A percentile compares a stretch with the other conserved stretches of the same genome.
phyloP scores from a whole-genome alignment of 2,888 invertebrate genomes.

The Notodonta ziczac region DNA sequence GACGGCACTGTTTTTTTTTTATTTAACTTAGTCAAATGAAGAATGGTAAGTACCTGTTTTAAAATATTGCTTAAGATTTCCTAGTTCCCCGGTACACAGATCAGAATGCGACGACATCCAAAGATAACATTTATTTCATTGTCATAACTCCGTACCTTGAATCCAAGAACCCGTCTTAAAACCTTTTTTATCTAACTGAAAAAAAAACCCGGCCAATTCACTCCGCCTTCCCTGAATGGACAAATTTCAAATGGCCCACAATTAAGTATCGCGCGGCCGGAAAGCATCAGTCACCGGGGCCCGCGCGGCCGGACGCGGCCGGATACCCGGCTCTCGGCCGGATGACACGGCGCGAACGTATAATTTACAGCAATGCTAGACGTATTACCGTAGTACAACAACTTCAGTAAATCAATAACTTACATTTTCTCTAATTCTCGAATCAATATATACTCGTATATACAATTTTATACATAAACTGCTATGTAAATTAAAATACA shows the following conservation, averaged over 20 bases:
- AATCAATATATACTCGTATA: too few species aligned
- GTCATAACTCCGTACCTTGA: neutral
- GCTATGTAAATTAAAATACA: too few species aligned
- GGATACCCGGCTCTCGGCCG: constrained; percentile 50
- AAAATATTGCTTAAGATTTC: too few species aligned
- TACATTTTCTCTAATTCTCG: too few species aligned
- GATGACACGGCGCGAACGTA: constrained; percentile 43
- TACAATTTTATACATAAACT: too few species aligned
- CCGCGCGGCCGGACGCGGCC: constrained; percentile 43
- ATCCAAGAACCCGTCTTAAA: neutral
- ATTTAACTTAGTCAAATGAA: too few species aligned
- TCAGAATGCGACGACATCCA: neutral
- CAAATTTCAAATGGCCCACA: constrained; percentile 54
- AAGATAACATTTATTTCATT: neutral
- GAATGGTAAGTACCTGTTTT: too few species aligned
- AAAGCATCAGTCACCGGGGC: constrained; percentile 53
- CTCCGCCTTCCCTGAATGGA: constrained; percentile 32
- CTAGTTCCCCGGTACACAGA: too few species aligned
- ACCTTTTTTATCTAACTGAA: neutral
- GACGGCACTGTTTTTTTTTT: too few species aligned
- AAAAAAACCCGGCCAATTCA: constrained; percentile 5
- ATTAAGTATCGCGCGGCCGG: constrained; percentile 49
- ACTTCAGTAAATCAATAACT: neutral
- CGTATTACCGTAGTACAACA: neutral
- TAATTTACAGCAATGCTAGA: constrained; percentile 47